Evolutionary conservation across 1,140 invertebrate species (phyloP), one percentile per base, ranked within the genome.

Genomic region (Eriosoma lanigerum): DNA sequence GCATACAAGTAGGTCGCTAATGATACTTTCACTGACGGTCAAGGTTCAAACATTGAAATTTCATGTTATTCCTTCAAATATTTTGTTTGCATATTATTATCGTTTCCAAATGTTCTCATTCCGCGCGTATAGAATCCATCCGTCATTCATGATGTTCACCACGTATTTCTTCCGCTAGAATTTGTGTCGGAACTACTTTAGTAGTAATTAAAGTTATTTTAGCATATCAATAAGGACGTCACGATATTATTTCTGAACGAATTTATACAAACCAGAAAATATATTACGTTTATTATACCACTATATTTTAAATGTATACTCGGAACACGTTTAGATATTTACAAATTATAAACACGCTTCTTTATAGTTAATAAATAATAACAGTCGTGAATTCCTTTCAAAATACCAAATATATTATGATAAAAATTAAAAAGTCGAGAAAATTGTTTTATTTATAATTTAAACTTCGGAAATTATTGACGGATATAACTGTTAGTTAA

Each of bases 31-130:
- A 76, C 73, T 76, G 32, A 76, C 21, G 73, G 73, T 76, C 73
- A 76, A 76, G 73, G 73, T 76, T 76, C 73, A 76, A n/a, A 76
- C 32, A 58, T 76, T 76, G 26, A 76, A 76, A 76, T 76, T 76
- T 44, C 73, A 46, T 38, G 32, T 38, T 38, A 38, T 38, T 38
- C 8, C 54, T 56, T 76, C 8, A 58, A 76, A 60, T 56, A 58
- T 76, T 52, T 52, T 21, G 73, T 76, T 76, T 32, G 17, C n/a
- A 19, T 76, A 38, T 38, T 38, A 38, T 38, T 38, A 38, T 38
- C 15, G 52, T 54, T 38, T 73, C 48, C 44, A 13, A 26, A 21
- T 17, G 21, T 68, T 68, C 44, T 48, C 21, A 26, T 68, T 46
- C 26, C 54, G 21, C 52, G 19, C n/a, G n/a, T 44, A 19, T 15